These are phyloP conservation scores for Tenthredo amoena DNA, from an alignment of 2,888 invertebrate species.

Conservation along the genomic window DNA sequence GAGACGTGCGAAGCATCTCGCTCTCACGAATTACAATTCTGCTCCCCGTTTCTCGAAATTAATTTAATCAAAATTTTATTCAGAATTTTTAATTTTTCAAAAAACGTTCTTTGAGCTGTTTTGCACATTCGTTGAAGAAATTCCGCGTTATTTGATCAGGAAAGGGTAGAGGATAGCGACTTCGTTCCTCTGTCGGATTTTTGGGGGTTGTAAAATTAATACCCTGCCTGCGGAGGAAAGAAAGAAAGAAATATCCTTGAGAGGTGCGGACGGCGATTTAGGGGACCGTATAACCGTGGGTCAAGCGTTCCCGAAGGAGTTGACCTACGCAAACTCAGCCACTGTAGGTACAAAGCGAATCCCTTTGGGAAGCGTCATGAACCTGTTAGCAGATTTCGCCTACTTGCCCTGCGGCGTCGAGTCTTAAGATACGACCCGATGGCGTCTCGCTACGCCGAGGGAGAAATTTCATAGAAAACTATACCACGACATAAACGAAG, in stretches of 20 bases:
- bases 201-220: background rate
- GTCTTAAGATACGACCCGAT: background rate
- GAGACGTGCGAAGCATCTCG: background rate
- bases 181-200: background rate
- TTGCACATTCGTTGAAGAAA: background rate
- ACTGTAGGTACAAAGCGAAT: conserved; percentile 30
- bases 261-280: background rate
- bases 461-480: background rate
- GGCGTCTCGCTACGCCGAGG: background rate
- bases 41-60: background rate
- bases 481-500: background rate
- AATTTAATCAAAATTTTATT: background rate
- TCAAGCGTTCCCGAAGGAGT: conserved; percentile 43
- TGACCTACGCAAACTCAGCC: conserved; percentile 45
- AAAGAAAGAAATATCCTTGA: background rate
- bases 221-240: background rate
- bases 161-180: background rate
- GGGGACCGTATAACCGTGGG: background rate
- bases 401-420: background rate
- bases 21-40: background rate
- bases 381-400: conserved; percentile 8
- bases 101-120: background rate
- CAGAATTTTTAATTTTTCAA: background rate
- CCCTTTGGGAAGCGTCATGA: conserved; percentile 2
- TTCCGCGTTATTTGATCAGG: background rate